Conservation (phyloP, 2,797 vertebrate genomes). For the Triplophysa yarkandensis region DNA sequence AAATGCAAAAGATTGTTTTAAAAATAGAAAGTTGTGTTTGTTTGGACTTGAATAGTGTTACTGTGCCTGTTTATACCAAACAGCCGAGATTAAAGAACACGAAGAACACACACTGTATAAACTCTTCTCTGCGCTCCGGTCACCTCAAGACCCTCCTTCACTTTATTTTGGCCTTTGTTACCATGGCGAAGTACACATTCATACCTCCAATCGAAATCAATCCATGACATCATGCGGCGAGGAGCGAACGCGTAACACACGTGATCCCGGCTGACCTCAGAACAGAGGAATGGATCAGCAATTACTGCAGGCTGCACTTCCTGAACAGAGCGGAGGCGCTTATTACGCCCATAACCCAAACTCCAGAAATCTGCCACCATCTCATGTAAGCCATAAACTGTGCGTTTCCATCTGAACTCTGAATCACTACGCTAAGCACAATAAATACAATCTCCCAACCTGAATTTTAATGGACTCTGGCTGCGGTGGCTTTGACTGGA, state of each 20-base stretch:
- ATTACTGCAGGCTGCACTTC: slow-evolving; percentile 51
- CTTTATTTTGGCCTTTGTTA: slow-evolving; percentile 66
- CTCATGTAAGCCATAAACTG: slow-evolving; percentile 35
- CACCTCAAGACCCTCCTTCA: slow-evolving; percentile 52
- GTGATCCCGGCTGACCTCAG: slow-evolving; percentile 61
- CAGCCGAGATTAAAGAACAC: slow-evolving; percentile 5
- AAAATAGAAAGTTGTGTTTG: slow-evolving; percentile 20
- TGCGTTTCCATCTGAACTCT: slow-evolving; percentile 21
- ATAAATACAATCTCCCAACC: slow-evolving; percentile 15
- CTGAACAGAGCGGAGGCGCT: slow-evolving; percentile 32
- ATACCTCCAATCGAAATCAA: slow-evolving; percentile 61
- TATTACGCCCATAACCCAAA: slow-evolving; percentile 37
- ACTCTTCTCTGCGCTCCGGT: slow-evolving; percentile 46
- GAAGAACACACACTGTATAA: slow-evolving; percentile 21
- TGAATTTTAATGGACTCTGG: slow-evolving; percentile 21
- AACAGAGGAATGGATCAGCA: slow-evolving; percentile 60
- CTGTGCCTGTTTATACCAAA: slow-evolving; percentile 39
- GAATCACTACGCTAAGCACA: slow-evolving; percentile 20
- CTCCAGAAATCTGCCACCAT: slow-evolving; percentile 32
- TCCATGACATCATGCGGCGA: slow-evolving; percentile 64
- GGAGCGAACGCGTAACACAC: slow-evolving; percentile 50
- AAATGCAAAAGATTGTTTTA: background rate
- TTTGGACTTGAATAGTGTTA: slow-evolving; percentile 20
- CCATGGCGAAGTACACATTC: slow-evolving; percentile 68
- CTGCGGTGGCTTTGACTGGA: slow-evolving; percentile 1